Evolutionary conservation across 2,888 invertebrate species (phyloP).

Genomic region (Erannis defoliaria): DNA sequence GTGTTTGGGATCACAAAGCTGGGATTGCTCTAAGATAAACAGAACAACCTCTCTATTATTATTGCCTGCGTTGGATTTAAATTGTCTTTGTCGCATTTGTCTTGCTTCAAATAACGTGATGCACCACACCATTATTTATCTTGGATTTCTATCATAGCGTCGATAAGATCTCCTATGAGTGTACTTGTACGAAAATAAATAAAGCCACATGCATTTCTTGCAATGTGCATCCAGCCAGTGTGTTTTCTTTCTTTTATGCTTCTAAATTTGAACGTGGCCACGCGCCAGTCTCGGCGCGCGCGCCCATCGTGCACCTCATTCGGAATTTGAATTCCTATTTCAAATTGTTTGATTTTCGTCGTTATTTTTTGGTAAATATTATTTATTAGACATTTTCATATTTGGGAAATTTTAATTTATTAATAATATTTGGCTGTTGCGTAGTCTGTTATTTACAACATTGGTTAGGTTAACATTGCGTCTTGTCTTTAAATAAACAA

Average conservation of each 20-base stretch:
- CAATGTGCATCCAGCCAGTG: conserved; percentile 73
- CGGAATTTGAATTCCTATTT: conserved; percentile 54
- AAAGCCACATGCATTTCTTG: conserved; percentile 77
- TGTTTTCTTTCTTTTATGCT: conserved; percentile 71
- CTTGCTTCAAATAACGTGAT: conserved; percentile 25
- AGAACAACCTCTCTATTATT: not conserved
- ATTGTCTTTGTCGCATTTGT: conserved; percentile 18
- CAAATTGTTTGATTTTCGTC: conserved; percentile 35
- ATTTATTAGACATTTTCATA: conserved; percentile 42
- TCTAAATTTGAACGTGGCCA: conserved; percentile 83
- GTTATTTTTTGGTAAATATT: conserved; percentile 65
- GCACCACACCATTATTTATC: conserved; percentile 29
- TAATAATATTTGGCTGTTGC: conserved; percentile 35
- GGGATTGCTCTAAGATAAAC: not conserved
- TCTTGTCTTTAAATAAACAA: conserved; percentile 35
- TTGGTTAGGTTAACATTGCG: conserved; percentile 52
- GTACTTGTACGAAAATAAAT: conserved; percentile 61
- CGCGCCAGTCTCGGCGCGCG: conserved; percentile 78
- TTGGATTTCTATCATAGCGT: conserved; percentile 48
- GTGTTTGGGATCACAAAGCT: not conserved
- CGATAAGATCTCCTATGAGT: conserved; percentile 53
- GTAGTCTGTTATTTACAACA: conserved; percentile 42
- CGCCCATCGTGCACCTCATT: conserved; percentile 71
- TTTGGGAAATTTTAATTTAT: conserved; percentile 28
- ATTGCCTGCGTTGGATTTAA: conserved; percentile 34